phyloP scores from a whole-genome alignment of 2,797 vertebrate genomes.

The Steatocranus sp. region DNA sequence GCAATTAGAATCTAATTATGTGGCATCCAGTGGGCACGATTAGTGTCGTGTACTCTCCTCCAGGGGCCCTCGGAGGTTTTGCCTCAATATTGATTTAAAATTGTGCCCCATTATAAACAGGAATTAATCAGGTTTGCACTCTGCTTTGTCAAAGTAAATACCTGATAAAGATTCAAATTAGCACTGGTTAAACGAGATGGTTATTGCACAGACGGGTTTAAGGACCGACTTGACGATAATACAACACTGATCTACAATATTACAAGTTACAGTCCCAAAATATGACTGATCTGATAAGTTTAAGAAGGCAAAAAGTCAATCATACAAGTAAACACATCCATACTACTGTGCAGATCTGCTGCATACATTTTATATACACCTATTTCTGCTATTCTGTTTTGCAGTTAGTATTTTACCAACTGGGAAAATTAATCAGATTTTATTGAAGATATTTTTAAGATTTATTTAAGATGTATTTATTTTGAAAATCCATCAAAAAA shows the following conservation, averaged over 20 bases:
- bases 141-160: constrained; percentile 34
- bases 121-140: constrained; percentile 57
- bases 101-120: constrained; percentile 46
- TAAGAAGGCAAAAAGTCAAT: neutral
- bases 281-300: neutral
- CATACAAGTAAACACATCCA: neutral
- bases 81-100: constrained; percentile 67
- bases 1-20: constrained; percentile 80
- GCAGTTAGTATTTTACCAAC: neutral
- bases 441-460: neutral
- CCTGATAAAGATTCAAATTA: constrained; percentile 39
- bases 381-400: neutral
- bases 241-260: neutral
- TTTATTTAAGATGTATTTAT: neutral
- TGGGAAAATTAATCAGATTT: neutral
- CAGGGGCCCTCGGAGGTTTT: constrained; percentile 61
- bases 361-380: neutral
- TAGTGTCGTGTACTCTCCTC: constrained; percentile 64
- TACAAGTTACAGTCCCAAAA: neutral
- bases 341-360: neutral
- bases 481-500: neutral
- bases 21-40: constrained; percentile 68
- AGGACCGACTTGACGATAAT: neutral
- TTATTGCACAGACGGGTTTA: neutral
- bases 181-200: neutral